Evolutionary conservation across 1,140 invertebrate genomes (phyloP).

Genomic region (Plodia interpunctella): DNA sequence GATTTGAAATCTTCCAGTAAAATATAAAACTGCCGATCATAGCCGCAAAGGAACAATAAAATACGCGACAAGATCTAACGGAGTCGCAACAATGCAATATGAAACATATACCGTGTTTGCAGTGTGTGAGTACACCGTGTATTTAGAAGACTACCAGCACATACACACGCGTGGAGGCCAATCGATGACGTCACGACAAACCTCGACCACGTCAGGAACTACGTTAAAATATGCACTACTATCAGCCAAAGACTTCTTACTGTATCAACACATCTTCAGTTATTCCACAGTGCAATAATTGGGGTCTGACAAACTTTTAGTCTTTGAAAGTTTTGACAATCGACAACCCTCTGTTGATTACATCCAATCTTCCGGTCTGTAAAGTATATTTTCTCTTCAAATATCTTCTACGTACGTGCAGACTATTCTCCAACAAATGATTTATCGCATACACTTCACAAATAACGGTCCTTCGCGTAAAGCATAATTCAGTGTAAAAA

Average conservation of each 20-base stretch:
- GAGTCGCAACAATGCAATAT: background rate
- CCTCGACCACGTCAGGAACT: constrained; percentile 30
- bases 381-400: too few relatives aligned
- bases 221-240: background rate
- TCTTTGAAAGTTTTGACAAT: too few relatives aligned
- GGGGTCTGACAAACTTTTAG: too few relatives aligned
- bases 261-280: background rate
- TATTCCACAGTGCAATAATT: too few relatives aligned
- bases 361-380: too few relatives aligned
- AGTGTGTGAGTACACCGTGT: background rate
- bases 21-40: too few relatives aligned
- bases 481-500: background rate
- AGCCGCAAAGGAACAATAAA: too few relatives aligned
- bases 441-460: background rate
- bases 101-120: background rate
- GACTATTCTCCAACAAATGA: background rate
- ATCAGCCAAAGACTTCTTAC: background rate
- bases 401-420: too few relatives aligned
- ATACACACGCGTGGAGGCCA: constrained; percentile 36
- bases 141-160: constrained; percentile 1
- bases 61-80: background rate
- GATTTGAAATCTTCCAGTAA: too few relatives aligned
- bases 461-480: background rate
- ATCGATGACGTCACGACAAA: constrained; percentile 41
- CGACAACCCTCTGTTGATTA: too few relatives aligned